Conservation (phyloP, 2,888 invertebrate genomes). For the Hypselothyrea guttata region DNA sequence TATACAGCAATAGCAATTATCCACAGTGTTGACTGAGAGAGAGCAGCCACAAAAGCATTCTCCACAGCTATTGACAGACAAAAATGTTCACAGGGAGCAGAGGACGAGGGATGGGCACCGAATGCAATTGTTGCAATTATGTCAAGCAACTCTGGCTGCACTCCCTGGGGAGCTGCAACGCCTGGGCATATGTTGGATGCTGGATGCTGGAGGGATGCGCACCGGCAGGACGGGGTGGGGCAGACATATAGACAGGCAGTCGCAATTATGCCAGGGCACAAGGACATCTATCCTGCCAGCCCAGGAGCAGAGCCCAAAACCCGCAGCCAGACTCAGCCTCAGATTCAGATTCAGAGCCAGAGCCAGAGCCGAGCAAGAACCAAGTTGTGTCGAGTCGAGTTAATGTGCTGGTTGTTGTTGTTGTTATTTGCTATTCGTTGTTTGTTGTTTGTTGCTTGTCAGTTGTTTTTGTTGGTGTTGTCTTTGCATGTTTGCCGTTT, state of each 20-base stretch:
- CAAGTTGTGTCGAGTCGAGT: constrained; percentile 46
- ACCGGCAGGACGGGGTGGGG: constrained; percentile 1
- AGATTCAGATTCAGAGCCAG: constrained; percentile 9
- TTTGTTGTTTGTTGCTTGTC: no score
- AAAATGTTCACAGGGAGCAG: constrained; percentile 20
- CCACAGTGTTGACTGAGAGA: constrained; percentile 30
- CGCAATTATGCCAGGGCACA: constrained; percentile 42
- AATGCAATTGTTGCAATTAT: constrained; percentile 72
- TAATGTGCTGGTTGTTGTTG: constrained; percentile 24
- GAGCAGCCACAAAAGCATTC: constrained; percentile 27
- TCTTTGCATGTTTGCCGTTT: constrained; percentile 30
- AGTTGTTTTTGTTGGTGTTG: constrained; percentile 17
- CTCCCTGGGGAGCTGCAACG: constrained; percentile 3
- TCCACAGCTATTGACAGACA: constrained; percentile 10
- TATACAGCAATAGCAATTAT: constrained; percentile 45
- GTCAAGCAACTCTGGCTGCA: constrained; percentile 37
- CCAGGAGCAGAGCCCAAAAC: constrained; percentile 7
- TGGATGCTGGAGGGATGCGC: constrained; percentile 1
- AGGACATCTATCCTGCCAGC: constrained; percentile 38
- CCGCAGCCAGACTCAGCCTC: constrained; percentile 2
- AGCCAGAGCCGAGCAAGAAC: constrained; percentile 15
- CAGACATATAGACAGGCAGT: constrained; percentile 37
- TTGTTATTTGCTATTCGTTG: no score
- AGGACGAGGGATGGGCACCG: constrained; percentile 16
- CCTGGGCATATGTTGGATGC: constrained; percentile 35